Percentiles rank a stretch among this genome's conserved stretches.
These are phyloP conservation scores for Diadema setosum DNA, from an alignment of 35 echinoderm and acorn worm species.

Conservation along the genomic window DNA sequence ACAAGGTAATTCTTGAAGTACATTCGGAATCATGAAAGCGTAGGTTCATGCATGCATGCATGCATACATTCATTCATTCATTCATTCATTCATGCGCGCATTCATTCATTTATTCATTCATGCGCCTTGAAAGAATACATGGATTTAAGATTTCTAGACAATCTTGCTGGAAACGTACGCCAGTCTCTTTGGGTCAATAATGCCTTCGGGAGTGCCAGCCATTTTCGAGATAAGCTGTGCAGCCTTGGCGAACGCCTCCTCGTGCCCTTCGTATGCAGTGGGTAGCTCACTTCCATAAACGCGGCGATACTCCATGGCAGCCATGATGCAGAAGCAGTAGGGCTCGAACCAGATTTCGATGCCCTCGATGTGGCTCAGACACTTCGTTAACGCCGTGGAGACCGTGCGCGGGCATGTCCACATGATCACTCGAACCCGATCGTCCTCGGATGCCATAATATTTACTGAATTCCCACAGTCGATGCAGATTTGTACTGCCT, in stretches of 20 bases:
- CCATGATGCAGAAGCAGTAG: neutral
- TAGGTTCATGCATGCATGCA: too few species aligned
- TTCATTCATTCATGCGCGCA: too few species aligned
- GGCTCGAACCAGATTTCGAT: neutral
- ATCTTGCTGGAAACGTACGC: too few species aligned
- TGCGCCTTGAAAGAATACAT: too few species aligned
- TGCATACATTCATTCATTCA: too few species aligned
- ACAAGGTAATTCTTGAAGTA: too few species aligned
- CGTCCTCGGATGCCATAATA: too few species aligned
- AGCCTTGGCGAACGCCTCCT: neutral
- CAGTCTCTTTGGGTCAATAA: neutral
- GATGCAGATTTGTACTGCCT: too few species aligned
- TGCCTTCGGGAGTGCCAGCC: neutral
- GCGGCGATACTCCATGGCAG: neutral
- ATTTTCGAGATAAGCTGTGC: neutral
- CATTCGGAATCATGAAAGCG: too few species aligned
- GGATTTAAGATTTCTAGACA: too few species aligned
- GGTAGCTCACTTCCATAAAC: neutral
- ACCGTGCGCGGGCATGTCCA: neutral
- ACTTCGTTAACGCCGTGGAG: neutral
- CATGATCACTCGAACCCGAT: neutral
- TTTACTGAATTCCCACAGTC: too few species aligned
- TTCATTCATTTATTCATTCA: too few species aligned
- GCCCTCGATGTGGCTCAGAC: neutral
- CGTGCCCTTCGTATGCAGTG: neutral